These are phyloP conservation scores for Patella caerulea DNA, from an alignment of 2,888 invertebrate species.

Conservation along the genomic window DNA sequence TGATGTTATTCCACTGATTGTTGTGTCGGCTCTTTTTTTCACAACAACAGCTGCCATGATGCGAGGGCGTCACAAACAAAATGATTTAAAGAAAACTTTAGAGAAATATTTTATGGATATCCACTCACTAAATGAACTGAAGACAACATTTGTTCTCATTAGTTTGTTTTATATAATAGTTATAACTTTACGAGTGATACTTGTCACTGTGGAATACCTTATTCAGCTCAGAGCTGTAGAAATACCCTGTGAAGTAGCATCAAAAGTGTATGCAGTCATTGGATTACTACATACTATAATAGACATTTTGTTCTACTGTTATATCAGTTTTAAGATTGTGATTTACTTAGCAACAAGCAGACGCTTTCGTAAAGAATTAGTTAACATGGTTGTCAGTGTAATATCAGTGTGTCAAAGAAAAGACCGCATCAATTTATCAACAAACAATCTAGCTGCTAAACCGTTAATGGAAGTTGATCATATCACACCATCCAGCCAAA, in stretches of 20 bases:
- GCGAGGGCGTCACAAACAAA: conserved; percentile 14
- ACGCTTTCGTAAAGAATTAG: conserved; percentile 48
- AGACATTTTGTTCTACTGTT: conserved; percentile 42
- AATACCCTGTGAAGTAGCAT: conserved; percentile 22
- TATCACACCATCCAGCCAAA: too few relatives aligned
- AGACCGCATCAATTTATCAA: conserved; percentile 12
- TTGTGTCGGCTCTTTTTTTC: conserved; percentile 50
- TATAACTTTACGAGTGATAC: conserved; percentile 25
- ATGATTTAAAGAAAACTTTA: conserved; percentile 42
- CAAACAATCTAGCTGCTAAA: conserved; percentile 14
- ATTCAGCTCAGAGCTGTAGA: conserved; percentile 21
- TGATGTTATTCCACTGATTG: conserved; percentile 56
- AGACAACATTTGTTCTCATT: conserved; percentile 35
- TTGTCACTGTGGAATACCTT: conserved; percentile 29
- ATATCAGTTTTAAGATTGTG: conserved; percentile 54
- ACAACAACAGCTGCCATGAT: conserved; percentile 28
- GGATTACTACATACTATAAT: conserved; percentile 38
- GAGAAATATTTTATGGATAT: conserved; percentile 60
- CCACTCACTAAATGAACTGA: conserved; percentile 50
- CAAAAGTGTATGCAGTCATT: conserved; percentile 23
- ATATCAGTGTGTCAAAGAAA: conserved; percentile 15
- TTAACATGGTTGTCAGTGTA: conserved; percentile 13
- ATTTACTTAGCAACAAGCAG: conserved; percentile 51
- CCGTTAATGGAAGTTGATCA: conserved; percentile 15
- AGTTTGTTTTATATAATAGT: conserved; percentile 35